Base-by-base conservation (phyloP, 2,888 invertebrate genomes). In the Pediacus dermestoides region DNA sequence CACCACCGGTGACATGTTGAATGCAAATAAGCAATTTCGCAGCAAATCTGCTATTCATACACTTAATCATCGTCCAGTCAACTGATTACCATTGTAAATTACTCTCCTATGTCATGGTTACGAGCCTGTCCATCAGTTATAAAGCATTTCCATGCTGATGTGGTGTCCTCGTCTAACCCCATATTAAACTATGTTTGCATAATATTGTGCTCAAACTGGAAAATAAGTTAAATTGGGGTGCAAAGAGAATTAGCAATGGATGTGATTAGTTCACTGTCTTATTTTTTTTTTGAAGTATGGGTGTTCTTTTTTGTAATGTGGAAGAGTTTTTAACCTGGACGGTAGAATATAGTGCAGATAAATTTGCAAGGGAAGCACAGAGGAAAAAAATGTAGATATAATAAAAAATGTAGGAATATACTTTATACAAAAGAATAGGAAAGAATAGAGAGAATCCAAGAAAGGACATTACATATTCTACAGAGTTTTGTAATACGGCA, bases 31-130 rank as follows among this genome's bases (percentile, higher is more conserved):
- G 67, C 67, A 68, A 68, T 68, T 68, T 68, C 66, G 57, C 60
- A 61, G 56, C 64, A 58, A 65, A 68, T 68, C 64, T 66, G 64
- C 57, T 67, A 68, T 68, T 67, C 68, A 68, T 68, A 66, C 65
- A 66, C 67, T 68, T 68, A 67, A 68, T 68, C 68, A 68, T 67
- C 64, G 67, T 67, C 67, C 68, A 64, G 67, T 67, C 66, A 60
- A 63, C 67, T 66, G 65, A 67, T 68, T 68, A 67, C 66, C 66
- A 63, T 65, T 64, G 66, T 66, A 67, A 66, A 68, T 68, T 67
- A 64, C 61, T 52, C 53, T 53, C 53, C 55, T 42, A 35, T 39
- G 39, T 41, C 55, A 59, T 22, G 37, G 25, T 27, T 37, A 30
- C 37, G 43, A 45, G 42, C 41, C 34, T 44, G 47, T 39, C 49